Evolutionary conservation across 1,140 invertebrate genomes (phyloP).

Genomic region (Steinernema khuongi): DNA sequence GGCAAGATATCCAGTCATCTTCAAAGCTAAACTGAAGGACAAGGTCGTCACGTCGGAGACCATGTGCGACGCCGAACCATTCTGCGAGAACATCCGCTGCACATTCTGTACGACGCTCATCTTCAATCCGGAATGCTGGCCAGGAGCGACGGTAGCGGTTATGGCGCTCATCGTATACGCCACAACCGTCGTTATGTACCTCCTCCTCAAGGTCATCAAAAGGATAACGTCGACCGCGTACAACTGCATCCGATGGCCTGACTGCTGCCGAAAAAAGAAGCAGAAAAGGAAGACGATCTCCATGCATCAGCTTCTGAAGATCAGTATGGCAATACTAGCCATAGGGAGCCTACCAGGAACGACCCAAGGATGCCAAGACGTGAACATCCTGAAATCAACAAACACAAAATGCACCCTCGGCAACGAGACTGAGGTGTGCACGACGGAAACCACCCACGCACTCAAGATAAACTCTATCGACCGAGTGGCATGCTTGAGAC

Average conservation of each 20-base stretch:
- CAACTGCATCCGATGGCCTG: too few species aligned
- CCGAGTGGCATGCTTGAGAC: background rate
- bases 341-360: background rate
- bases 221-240: too few species aligned
- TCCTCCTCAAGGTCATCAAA: too few species aligned
- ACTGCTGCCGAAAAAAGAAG: too few species aligned
- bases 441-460: background rate
- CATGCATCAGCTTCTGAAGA: too few species aligned
- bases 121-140: constrained; percentile 7
- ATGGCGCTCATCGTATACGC: too few species aligned
- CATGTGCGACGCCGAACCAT: background rate
- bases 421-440: background rate
- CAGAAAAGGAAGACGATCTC: too few species aligned
- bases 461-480: background rate
- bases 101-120: background rate
- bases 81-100: background rate
- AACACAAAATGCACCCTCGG: background rate
- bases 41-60: background rate
- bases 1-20: background rate
- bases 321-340: background rate
- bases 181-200: too few species aligned
- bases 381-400: background rate
- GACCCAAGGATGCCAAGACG: background rate
- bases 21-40: background rate
- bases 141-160: too few species aligned